Evolutionary conservation across 2,797 vertebrate species (phyloP).

Genomic region (Lacerta agilis): DNA sequence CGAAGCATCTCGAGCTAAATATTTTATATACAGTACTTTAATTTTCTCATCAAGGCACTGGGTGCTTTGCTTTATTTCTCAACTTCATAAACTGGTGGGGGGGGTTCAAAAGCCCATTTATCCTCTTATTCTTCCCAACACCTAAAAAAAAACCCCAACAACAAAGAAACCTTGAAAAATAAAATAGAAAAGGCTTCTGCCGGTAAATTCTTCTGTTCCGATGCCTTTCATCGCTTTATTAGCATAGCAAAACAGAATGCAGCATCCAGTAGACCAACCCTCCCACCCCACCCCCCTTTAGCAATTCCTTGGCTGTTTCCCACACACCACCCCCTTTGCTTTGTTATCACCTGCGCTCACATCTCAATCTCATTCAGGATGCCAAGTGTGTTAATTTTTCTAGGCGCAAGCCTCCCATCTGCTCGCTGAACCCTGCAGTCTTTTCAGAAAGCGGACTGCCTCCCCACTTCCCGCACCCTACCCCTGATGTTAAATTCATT

Average conservation of each 20-base stretch:
- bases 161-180: not conserved
- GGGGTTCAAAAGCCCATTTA: not conserved
- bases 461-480: too few relatives aligned
- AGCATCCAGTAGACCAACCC: too few relatives aligned
- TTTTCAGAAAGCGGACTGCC: not conserved
- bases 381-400: not conserved
- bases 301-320: not conserved
- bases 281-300: not conserved
- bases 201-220: not conserved
- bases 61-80: conserved; percentile 2
- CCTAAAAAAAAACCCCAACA: not conserved
- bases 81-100: not conserved
- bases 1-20: not conserved
- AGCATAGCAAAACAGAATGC: not conserved
- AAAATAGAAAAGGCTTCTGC: not conserved
- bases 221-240: conserved; percentile 30
- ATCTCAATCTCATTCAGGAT: not conserved
- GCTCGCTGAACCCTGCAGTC: not conserved
- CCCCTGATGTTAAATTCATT: conserved; percentile 18
- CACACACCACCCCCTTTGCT: not conserved
- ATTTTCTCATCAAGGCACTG: not conserved
- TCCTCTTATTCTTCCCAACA: not conserved
- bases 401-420: not conserved
- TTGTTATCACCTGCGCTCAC: conserved; percentile 18
- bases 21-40: conserved; percentile 6